phyloP scores from a whole-genome alignment of 2,113 vertebrate species.

The Camelus dromedarius region DNA sequence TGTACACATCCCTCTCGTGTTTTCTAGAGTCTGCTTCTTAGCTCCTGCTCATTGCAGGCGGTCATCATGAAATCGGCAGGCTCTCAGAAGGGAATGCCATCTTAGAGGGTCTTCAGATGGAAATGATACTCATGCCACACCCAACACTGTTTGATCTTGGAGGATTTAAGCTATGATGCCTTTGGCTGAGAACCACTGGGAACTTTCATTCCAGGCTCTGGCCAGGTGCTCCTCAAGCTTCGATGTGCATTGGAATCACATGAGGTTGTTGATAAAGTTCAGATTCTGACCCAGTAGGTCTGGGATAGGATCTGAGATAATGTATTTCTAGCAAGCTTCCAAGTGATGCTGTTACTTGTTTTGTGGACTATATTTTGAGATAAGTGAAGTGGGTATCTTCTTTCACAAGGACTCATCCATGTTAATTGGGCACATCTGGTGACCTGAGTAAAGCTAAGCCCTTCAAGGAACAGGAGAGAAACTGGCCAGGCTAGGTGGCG shows the following conservation, averaged over 20 bases:
- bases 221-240: background rate
- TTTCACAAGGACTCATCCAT: background rate
- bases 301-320: background rate
- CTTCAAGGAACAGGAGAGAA: background rate
- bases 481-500: rapidly evolving
- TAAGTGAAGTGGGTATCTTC: background rate
- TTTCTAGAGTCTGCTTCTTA: background rate
- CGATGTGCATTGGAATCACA: background rate
- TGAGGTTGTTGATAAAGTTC: background rate
- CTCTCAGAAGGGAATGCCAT: background rate
- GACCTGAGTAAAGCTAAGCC: background rate
- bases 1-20: background rate
- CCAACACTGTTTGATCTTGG: background rate
- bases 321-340: background rate
- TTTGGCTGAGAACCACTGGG: background rate
- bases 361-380: background rate
- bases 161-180: background rate
- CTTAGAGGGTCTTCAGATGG: background rate
- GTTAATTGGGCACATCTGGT: background rate
- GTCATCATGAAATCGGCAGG: background rate
- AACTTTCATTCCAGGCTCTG: background rate
- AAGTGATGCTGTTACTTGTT: background rate
- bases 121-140: background rate
- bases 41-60: background rate
- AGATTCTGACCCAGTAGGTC: background rate